Evolutionary conservation across 2,888 invertebrate genomes (phyloP), one percentile per base, ranked within the genome.

Genomic region (Tolmerus cingulatus): DNA sequence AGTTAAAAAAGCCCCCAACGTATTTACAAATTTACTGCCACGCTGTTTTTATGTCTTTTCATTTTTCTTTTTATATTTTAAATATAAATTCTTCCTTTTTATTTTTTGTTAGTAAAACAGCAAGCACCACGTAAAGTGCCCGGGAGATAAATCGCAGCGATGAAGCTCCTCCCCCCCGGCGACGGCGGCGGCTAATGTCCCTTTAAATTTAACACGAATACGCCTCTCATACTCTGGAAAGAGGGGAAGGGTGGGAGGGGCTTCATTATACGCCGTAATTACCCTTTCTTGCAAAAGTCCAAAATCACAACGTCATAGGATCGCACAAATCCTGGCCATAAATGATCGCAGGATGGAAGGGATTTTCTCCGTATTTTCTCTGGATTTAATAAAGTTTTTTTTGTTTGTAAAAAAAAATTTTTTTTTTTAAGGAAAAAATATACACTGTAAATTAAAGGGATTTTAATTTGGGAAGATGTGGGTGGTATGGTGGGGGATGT

Each of bases 381-480:
- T n/a, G 40, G 37, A 34, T 78, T 40, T 66, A 66, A 66, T 66
- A 66, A 76, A 76, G 34, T 76, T 16, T 76, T 76, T 76, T 76
- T 76, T n/a, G 2, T 76, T 76, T 30, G 16, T 14, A 30, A 14
- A 12, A 40, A 40, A 9, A 30, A 40, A 40, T 30, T 79, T 79
- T 57, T 30, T 79, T 79, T 57, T 57, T 34, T 37, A 84, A 84
- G 19, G 14, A 30, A 66, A 74, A 57, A 84, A 84, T 12, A 74
- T 12, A 74, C 23, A 76, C 76, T 57, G 66, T 84, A 84, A 81
- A 81, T 81, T 81, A 55, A 81, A n/a, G n/a, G 55, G 81, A 43
- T 51, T 30, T 81, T 81, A 81, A 81, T 81, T 55, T 51, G 81
- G 51, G n/a, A 81, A n/a, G 55, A 81, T 30, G 30, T 30, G 30